Conservation (phyloP, 2,888 invertebrate species). For the Spatulosminthurus flaviceps region DNA sequence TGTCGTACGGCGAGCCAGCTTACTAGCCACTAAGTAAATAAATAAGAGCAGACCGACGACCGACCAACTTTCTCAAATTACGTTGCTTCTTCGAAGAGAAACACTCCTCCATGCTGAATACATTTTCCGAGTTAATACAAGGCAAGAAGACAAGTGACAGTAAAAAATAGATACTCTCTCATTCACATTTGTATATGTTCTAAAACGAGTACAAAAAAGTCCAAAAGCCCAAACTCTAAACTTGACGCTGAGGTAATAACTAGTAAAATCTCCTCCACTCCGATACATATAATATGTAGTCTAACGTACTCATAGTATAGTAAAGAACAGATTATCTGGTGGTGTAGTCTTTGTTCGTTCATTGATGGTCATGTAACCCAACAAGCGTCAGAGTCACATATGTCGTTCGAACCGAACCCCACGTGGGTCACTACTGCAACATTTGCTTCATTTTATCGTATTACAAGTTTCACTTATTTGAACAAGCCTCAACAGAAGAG, state of each 20-base stretch:
- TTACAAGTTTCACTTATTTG: conserved; percentile 11
- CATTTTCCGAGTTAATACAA: conserved; percentile 25
- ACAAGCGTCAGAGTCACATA: conserved; percentile 11
- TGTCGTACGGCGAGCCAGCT: not conserved
- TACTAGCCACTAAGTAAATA: conserved; percentile 38
- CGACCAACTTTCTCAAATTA: conserved; percentile 44
- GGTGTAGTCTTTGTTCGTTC: not conserved
- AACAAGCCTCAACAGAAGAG: conserved; percentile 6
- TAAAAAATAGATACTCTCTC: conserved; percentile 29
- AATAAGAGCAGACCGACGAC: conserved; percentile 41
- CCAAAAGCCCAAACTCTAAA: conserved; percentile 1
- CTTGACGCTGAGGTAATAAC: conserved; percentile 31
- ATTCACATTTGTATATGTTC: conserved; percentile 27
- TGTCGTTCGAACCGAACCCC: conserved; percentile 14
- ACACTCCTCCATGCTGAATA: conserved; percentile 42
- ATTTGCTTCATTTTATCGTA: conserved; percentile 25
- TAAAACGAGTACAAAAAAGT: conserved; percentile 16
- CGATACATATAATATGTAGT: no score
- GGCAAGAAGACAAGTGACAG: conserved; percentile 42
- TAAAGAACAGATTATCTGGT: not conserved
- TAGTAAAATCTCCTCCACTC: conserved; percentile 9
- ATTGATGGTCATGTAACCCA: not conserved
- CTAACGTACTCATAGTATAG: not conserved
- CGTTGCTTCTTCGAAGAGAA: conserved; percentile 35
- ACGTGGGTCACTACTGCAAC: conserved; percentile 35